Conservation (phyloP, 2,888 invertebrate genomes). For the Chymomyza procnemis region DNA sequence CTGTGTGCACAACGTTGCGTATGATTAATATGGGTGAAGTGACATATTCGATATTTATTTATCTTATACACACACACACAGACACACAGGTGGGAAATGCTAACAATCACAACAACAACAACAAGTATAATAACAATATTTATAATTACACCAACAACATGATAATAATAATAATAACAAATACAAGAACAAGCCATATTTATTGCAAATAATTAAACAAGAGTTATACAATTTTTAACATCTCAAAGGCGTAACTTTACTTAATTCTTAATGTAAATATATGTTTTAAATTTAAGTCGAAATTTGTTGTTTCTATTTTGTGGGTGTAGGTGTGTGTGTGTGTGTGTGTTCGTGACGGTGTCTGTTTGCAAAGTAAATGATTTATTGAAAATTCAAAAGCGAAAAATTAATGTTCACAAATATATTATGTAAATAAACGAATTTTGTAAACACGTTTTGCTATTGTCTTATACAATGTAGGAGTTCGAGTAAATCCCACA, state of each 20-base stretch:
- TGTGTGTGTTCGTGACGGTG: conserved; percentile 13
- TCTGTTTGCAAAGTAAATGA: conserved; percentile 36
- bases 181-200: conserved; percentile 20
- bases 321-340: conserved; percentile 12
- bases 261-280: conserved; percentile 47
- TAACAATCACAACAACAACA: conserved; percentile 14
- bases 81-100: neutral
- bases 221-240: conserved; percentile 48
- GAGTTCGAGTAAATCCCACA: too few species aligned
- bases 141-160: conserved; percentile 24
- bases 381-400: conserved; percentile 39
- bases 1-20: conserved; percentile 2
- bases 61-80: neutral
- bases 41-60: neutral
- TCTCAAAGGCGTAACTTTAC: conserved; percentile 42
- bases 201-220: conserved; percentile 55
- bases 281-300: neutral
- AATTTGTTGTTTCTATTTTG: neutral
- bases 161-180: neutral
- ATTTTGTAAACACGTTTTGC: conserved; percentile 21
- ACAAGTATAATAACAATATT: conserved; percentile 23
- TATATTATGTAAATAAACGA: conserved; percentile 61
- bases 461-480: too few species aligned
- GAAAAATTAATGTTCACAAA: conserved; percentile 36
- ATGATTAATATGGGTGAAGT: conserved; percentile 7